Conservation (phyloP, 2,113 vertebrate species). For the Macquaria ambigua region DNA sequence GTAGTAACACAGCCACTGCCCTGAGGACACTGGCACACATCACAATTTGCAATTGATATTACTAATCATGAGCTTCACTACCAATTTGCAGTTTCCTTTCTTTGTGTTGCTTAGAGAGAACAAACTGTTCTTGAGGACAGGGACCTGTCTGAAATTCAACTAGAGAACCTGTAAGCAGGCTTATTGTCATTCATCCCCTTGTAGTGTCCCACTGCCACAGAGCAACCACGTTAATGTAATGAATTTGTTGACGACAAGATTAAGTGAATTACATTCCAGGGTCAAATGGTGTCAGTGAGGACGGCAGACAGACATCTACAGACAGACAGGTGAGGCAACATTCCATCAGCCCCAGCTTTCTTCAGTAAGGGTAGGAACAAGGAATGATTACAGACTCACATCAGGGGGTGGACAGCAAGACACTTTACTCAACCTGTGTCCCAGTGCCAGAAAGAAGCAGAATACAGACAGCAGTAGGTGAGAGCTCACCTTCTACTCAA, state of each 20-base stretch:
- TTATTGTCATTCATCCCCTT: conserved; percentile 7
- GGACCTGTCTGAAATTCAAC: conserved; percentile 29
- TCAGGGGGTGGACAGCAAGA: conserved; percentile 18
- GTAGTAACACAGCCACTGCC: not conserved
- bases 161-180: not conserved
- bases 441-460: not conserved
- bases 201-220: conserved; percentile 21
- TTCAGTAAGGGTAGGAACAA: conserved; percentile 2
- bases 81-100: not conserved
- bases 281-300: conserved; percentile 43
- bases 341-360: conserved; percentile 20
- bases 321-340: conserved; percentile 39
- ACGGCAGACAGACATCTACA: conserved; percentile 2
- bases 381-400: not conserved
- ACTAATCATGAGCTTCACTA: not conserved
- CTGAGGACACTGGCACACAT: not conserved
- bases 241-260: conserved; percentile 43
- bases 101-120: not conserved
- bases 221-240: conserved; percentile 32
- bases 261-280: conserved; percentile 19
- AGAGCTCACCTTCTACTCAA: not conserved
- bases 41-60: not conserved
- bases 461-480: conserved; percentile 13
- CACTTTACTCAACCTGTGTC: not conserved
- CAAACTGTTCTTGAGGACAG: conserved; percentile 12